Base-by-base conservation (phyloP, 1,140 invertebrate species). In the Hycleus phaleratus region DNA sequence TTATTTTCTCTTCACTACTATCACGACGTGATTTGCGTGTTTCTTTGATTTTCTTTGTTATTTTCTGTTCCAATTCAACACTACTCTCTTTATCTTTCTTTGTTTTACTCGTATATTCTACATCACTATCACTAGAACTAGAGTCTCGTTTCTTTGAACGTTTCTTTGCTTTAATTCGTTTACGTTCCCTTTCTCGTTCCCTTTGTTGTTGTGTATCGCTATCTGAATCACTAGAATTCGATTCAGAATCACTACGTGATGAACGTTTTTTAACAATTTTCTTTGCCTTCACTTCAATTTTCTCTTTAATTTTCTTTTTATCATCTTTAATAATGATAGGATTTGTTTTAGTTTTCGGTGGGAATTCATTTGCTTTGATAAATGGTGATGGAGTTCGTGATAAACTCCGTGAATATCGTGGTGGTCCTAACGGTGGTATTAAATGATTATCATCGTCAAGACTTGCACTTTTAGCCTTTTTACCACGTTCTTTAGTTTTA, bases 381-480 rank as follows among this genome's bases (percentile, higher is more conserved):
- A 89, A 89, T 46, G 87, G 87, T 18, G 87, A 89, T 18, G 87
- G 87, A 1, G 87, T 89, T 58, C 87, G 80, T 6, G 87, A 89
- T 12, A 89, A 75, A 66, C 87, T 89, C 72, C 79, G 80, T 18
- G 82, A 84, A 68, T 82, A 85, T 51, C 79, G 62, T 8, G 72
- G 69, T 12, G 68, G 71, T 5, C 65, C 70, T 32, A 67, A 56
- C 5, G 69, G 70, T n/a, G 70, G 70, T 49, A 70, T 69, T 5
- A 69, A 60, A 54, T 64, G 32, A 32, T 7, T 59, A 43, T 60
- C 39, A 38, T 46, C 44, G 25, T 70, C 60, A 2, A 68, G 66
- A 61, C 72, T 73, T 43, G 62, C 49, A 56, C 71, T 73, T 48
- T 69, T 63, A 9, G 69, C 71, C 7, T 32, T 32, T 58, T 68